Percentiles rank a stretch among this genome's conserved stretches.
Evolutionary conservation across 92 coral and sea anemone species (phyloP).

Genomic region (Blastomussa wellsi): DNA sequence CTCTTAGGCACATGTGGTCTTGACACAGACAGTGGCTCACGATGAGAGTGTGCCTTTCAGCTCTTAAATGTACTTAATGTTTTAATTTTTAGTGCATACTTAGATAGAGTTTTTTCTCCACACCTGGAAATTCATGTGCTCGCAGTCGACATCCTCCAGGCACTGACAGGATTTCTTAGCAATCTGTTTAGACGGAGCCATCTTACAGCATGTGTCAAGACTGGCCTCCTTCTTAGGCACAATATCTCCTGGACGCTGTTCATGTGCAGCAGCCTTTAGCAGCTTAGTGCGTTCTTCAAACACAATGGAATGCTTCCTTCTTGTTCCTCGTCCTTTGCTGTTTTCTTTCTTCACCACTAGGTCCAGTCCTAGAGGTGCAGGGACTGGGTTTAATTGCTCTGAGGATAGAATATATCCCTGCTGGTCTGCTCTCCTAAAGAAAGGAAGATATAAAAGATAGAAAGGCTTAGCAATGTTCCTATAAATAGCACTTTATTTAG

Average conservation of each 20-base stretch:
- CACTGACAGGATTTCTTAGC: slow-evolving; percentile 68
- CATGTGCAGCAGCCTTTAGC: slow-evolving; percentile 71
- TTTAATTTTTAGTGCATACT: too few relatives aligned
- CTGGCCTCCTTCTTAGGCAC: slow-evolving; percentile 58
- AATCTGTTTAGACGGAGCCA: neutral
- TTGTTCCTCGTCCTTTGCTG: slow-evolving; percentile 24
- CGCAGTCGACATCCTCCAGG: slow-evolving; percentile 69
- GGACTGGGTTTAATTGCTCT: slow-evolving; percentile 75
- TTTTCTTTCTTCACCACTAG: slow-evolving; percentile 67
- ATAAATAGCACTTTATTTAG: neutral
- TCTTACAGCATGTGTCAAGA: slow-evolving; percentile 35
- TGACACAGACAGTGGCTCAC: too few relatives aligned
- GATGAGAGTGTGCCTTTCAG: too few relatives aligned
- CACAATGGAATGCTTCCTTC: slow-evolving; percentile 66
- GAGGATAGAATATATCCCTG: slow-evolving; percentile 48
- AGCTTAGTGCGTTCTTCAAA: slow-evolving; percentile 80
- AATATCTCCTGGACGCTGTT: slow-evolving; percentile 34
- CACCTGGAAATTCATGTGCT: slow-evolving; percentile 72
- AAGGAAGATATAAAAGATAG: neutral
- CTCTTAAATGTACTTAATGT: too few relatives aligned
- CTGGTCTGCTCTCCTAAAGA: slow-evolving; percentile 24
- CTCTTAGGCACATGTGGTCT: too few relatives aligned
- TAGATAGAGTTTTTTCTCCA: neutral
- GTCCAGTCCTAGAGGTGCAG: slow-evolving; percentile 59
- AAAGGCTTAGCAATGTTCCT: neutral